phyloP scores from a whole-genome alignment of 2,113 vertebrate genomes.

The Hemiscyllium ocellatum region DNA sequence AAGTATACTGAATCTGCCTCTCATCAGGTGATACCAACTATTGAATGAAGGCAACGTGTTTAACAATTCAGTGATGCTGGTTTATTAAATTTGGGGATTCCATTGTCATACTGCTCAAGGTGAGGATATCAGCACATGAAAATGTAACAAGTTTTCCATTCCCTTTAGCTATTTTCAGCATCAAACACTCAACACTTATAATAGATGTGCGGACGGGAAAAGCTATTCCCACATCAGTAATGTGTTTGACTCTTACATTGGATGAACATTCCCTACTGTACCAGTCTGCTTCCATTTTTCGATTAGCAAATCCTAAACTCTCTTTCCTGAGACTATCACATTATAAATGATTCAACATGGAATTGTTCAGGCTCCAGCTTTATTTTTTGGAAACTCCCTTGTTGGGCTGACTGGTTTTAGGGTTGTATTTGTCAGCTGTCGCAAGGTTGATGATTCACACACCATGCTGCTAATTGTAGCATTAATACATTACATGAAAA shows the following conservation, averaged over 20 bases:
- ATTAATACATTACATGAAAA: background rate
- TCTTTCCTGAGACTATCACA: background rate
- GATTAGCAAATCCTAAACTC: background rate
- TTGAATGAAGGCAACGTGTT: background rate
- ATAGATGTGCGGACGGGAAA: background rate
- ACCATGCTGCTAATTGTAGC: background rate
- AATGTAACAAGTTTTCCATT: background rate
- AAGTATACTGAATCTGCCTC: background rate
- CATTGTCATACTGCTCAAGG: background rate
- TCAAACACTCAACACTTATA: background rate
- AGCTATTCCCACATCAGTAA: background rate
- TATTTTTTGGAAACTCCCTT: background rate
- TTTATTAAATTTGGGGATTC: background rate
- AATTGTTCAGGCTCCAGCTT: background rate
- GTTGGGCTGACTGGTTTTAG: background rate
- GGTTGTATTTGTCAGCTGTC: background rate
- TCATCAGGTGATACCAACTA: background rate
- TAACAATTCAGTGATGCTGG: background rate
- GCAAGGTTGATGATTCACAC: background rate
- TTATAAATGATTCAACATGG: background rate
- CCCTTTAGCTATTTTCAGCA: background rate
- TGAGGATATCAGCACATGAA: background rate
- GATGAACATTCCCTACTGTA: background rate
- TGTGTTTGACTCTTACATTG: background rate
- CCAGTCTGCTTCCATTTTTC: background rate